Percentiles rank a stretch among this genome's conserved stretches.
Evolutionary conservation across 2,797 vertebrate genomes (phyloP).

Genomic region (Loriculus beryllinus): DNA sequence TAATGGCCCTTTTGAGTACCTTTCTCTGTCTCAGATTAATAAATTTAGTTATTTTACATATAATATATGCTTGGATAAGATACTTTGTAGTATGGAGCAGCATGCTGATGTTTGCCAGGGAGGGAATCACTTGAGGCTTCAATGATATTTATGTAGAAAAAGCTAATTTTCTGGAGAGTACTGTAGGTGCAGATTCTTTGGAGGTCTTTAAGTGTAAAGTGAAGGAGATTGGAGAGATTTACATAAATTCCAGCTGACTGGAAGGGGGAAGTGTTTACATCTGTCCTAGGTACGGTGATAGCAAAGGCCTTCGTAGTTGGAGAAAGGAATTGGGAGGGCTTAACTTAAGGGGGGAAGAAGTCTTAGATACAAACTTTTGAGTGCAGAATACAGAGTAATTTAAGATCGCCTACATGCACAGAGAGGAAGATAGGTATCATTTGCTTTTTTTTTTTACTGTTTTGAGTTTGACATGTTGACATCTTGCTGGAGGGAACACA

Average conservation of each 20-base stretch:
- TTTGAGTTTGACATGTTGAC: conserved; percentile 24
- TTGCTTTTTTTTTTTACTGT: not conserved
- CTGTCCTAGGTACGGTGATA: not conserved
- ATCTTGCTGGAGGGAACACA: not conserved
- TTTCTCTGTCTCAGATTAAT: not conserved
- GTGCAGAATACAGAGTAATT: not conserved
- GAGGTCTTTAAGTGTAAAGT: not conserved
- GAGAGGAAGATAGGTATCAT: not conserved
- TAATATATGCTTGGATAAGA: not conserved
- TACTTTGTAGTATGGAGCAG: not conserved
- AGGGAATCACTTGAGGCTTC: not conserved
- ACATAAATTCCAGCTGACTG: not conserved
- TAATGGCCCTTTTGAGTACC: not conserved
- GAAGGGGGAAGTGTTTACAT: not conserved
- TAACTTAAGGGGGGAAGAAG: not conserved
- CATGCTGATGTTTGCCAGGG: not conserved
- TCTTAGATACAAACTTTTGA: not conserved
- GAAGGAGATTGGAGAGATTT: not conserved
- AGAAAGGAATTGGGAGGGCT: not conserved
- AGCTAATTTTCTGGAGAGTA: not conserved
- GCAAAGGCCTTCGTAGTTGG: not conserved
- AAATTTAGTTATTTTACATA: not conserved
- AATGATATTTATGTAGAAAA: not conserved
- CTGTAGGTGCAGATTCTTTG: not conserved
- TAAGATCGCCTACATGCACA: fast-evolving